Percentiles rank a stretch among this genome's conserved stretches.
These are phyloP conservation scores for Flexamia atlantica DNA, from an alignment of 2,888 invertebrate genomes.

Conservation along the genomic window DNA sequence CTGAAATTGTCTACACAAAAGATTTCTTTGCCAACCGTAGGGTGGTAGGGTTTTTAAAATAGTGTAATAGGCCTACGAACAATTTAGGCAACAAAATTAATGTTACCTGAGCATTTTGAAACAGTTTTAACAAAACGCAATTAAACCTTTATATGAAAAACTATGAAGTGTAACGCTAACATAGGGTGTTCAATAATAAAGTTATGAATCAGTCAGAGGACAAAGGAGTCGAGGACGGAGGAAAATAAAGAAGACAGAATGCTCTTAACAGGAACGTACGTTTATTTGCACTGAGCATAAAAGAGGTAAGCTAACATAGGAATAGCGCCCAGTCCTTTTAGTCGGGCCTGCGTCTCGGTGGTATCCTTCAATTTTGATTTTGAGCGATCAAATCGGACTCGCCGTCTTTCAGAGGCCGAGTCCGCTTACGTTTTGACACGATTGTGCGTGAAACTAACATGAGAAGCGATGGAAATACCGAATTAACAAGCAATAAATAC, in stretches of 20 bases:
- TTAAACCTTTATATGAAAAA: too few species aligned
- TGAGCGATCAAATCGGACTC: constrained; percentile 43
- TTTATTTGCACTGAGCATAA: constrained; percentile 66
- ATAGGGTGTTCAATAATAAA: too few species aligned
- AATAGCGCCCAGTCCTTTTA: constrained; percentile 26
- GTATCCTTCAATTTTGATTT: constrained; percentile 45
- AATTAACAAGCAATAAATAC: constrained; percentile 11
- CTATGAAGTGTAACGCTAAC: too few species aligned
- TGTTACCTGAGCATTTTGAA: too few species aligned
- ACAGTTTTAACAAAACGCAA: too few species aligned
- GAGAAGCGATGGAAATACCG: constrained; percentile 35
- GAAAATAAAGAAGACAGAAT: constrained; percentile 39
- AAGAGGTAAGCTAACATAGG: constrained; percentile 63
- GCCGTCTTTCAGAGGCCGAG: constrained; percentile 31
- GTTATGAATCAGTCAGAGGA: neutral
- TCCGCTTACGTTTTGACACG: neutral
- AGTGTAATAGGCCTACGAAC: too few species aligned
- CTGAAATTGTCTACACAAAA: too few species aligned
- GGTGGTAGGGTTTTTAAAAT: too few species aligned
- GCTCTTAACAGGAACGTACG: constrained; percentile 66
- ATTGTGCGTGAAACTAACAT: constrained; percentile 42
- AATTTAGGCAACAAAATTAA: too few species aligned
- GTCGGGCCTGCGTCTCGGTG: constrained; percentile 25
- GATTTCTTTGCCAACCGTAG: too few species aligned
- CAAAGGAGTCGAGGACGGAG: neutral